Conservation (phyloP, 2,113 vertebrate species). For the Percopsis transmontana region DNA sequence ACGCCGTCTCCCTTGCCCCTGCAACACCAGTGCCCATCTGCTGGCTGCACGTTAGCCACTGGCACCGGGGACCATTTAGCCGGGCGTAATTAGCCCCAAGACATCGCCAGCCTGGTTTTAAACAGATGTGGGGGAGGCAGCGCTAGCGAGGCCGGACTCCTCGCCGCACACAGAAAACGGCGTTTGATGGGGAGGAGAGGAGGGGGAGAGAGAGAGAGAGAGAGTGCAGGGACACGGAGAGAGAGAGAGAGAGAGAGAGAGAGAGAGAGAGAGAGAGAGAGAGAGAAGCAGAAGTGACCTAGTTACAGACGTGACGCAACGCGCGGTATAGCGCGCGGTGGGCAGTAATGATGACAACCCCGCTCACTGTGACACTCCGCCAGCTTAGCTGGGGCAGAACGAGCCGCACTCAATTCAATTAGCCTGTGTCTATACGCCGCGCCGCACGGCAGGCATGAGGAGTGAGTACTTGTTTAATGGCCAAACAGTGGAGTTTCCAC, state of each 20-base stretch:
- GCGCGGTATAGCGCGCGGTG: conserved; percentile 71
- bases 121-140: conserved; percentile 76
- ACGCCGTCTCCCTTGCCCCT: conserved; percentile 70
- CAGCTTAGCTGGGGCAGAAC: conserved; percentile 39
- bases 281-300: conserved; percentile 59
- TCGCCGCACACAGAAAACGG: conserved; percentile 36
- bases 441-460: conserved; percentile 35
- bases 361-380: conserved; percentile 45
- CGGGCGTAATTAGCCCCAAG: conserved; percentile 77
- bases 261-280: background rate
- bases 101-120: conserved; percentile 74
- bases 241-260: background rate
- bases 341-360: conserved; percentile 67
- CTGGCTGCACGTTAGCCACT: conserved; percentile 69
- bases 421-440: conserved; percentile 45
- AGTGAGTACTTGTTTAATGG: conserved; percentile 25
- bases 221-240: too few species aligned
- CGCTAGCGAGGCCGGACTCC: conserved; percentile 53
- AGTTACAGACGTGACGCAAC: conserved; percentile 75
- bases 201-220: background rate
- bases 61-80: conserved; percentile 76
- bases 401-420: conserved; percentile 59
- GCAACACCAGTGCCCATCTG: conserved; percentile 74
- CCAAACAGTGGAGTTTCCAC: conserved; percentile 9
- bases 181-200: conserved; percentile 62